A percentile compares a stretch with the other conserved stretches of the same genome.
Evolutionary conservation across 2,113 vertebrate species (phyloP).

Genomic region (Mesitornis unicolor): DNA sequence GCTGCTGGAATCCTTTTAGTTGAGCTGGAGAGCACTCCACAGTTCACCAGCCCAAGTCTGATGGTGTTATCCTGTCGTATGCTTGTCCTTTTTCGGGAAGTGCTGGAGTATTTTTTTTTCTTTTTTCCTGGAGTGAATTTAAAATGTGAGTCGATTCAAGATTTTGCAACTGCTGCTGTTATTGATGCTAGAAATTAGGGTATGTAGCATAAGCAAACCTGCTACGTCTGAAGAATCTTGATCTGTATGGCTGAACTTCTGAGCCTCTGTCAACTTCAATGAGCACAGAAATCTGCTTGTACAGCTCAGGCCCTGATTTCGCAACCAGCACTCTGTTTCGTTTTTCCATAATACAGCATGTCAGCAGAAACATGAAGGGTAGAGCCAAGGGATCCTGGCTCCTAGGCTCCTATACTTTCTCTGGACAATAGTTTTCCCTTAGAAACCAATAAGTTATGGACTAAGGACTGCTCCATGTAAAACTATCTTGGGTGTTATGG

Average conservation of each 20-base stretch:
- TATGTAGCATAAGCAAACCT: not conserved
- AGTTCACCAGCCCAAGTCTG: not conserved
- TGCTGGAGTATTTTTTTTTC: not conserved
- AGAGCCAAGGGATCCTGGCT: conserved; percentile 38
- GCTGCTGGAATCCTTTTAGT: not conserved
- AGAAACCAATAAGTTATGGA: conserved; percentile 28
- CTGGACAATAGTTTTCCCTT: conserved; percentile 14
- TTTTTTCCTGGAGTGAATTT: not conserved
- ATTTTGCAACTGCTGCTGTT: not conserved
- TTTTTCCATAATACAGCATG: conserved; percentile 42
- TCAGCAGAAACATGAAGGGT: conserved; percentile 17
- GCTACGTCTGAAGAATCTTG: not conserved
- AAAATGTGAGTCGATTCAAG: not conserved
- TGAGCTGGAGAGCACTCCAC: not conserved
- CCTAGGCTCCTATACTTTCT: not conserved
- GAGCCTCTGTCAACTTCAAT: not conserved
- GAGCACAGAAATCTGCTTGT: not conserved
- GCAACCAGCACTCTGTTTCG: not conserved
- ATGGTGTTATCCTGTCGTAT: not conserved
- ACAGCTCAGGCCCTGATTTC: not conserved
- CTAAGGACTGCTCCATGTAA: not conserved
- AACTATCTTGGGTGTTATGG: not conserved
- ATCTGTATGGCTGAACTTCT: not conserved
- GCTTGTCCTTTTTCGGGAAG: not conserved
- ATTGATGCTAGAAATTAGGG: not conserved